These are phyloP conservation scores for Clamator glandarius DNA, from an alignment of 2,797 vertebrate species.

Conservation along the genomic window DNA sequence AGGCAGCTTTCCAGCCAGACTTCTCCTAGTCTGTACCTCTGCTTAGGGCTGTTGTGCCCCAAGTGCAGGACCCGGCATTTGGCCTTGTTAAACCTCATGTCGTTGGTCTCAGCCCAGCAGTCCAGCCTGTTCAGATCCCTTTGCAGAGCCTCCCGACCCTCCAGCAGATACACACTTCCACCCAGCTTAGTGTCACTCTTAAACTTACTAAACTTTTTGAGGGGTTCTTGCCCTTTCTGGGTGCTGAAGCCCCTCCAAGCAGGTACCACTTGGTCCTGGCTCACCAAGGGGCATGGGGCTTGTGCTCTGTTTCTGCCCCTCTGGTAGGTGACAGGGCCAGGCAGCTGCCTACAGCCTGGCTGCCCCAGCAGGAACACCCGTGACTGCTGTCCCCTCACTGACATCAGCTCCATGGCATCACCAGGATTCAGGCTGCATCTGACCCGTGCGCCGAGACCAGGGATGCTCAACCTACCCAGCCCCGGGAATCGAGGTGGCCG, in stretches of 20 bases:
- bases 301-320: neutral
- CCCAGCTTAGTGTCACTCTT: too few species aligned
- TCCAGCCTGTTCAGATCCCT: too few species aligned
- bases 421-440: neutral
- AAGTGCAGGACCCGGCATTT: too few species aligned
- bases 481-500: accelerated
- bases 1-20: too few species aligned
- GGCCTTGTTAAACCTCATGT: too few species aligned
- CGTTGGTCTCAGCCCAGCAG: too few species aligned
- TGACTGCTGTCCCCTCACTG: neutral
- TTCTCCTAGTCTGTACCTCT: too few species aligned
- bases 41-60: too few species aligned
- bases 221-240: neutral
- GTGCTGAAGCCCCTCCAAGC: accelerated
- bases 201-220: neutral
- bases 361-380: accelerated
- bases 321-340: neutral
- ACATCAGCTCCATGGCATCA: accelerated
- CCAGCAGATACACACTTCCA: too few species aligned
- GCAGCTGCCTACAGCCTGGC: accelerated
- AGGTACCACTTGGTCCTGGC: accelerated
- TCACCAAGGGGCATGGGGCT: accelerated
- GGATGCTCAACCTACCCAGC: accelerated
- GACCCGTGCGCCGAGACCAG: accelerated
- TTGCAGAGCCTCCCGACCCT: too few species aligned